These are phyloP conservation scores for Aspidiotus rigidus DNA, from an alignment of 2,888 invertebrate genomes.

Conservation along the genomic window DNA sequence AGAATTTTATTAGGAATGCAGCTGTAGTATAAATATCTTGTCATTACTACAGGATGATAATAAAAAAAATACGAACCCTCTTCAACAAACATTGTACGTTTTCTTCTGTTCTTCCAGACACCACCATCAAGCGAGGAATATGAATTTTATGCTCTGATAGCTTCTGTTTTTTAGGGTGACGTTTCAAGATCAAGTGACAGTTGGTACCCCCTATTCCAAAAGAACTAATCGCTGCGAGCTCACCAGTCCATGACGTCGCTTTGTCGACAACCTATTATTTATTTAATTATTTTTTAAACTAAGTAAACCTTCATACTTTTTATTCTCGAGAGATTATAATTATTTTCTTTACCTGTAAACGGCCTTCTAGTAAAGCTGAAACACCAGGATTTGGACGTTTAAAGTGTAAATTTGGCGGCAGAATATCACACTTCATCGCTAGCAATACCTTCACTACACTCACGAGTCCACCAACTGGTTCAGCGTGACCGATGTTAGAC, in stretches of 20 bases:
- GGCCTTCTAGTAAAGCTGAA: slow-evolving; percentile 76
- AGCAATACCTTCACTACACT: slow-evolving; percentile 82
- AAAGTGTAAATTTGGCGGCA: slow-evolving; percentile 92
- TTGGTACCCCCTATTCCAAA: slow-evolving; percentile 99
- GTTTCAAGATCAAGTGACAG: slow-evolving; percentile 78
- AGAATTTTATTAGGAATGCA: neutral
- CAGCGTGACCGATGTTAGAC: slow-evolving; percentile 97
- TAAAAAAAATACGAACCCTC: slow-evolving; percentile 43
- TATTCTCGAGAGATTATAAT: too few relatives aligned
- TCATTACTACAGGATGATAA: too few relatives aligned
- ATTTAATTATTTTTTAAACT: neutral
- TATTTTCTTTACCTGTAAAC: slow-evolving; percentile 54
- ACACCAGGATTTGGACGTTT: slow-evolving; percentile 78
- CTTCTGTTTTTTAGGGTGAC: slow-evolving; percentile 59
- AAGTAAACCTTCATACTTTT: neutral
- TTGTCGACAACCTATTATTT: slow-evolving; percentile 61
- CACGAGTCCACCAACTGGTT: slow-evolving; percentile 84
- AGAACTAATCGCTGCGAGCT: slow-evolving; percentile 83
- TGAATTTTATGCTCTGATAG: slow-evolving; percentile 48
- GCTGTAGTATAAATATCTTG: neutral
- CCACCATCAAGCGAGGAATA: slow-evolving; percentile 60
- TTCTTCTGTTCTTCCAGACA: slow-evolving; percentile 77
- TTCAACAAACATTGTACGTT: slow-evolving; percentile 60
- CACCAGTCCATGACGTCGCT: slow-evolving; percentile 77
- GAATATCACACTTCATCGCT: slow-evolving; percentile 80